Evolutionary conservation across 2,797 vertebrate genomes (phyloP).

Genomic region (Prionace glauca): DNA sequence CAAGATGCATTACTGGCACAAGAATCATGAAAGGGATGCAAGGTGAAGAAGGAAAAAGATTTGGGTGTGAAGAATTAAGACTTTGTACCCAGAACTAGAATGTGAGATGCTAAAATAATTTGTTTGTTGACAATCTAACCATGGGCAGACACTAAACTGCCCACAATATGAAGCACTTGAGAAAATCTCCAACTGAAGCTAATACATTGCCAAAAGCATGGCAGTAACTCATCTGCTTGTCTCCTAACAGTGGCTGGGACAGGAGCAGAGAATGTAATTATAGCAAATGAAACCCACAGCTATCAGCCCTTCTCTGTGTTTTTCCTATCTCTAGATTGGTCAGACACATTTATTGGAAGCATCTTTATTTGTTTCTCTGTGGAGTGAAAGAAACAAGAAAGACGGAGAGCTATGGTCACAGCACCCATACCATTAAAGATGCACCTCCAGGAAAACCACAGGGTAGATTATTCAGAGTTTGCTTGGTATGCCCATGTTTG

Average conservation of each 20-base stretch:
- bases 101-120: too few relatives aligned
- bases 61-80: background rate
- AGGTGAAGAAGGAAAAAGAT: background rate
- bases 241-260: background rate
- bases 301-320: background rate
- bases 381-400: background rate
- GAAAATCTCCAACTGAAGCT: too few relatives aligned
- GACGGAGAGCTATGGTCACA: background rate
- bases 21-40: background rate
- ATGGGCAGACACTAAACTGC: too few relatives aligned
- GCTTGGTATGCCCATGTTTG: background rate
- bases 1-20: background rate
- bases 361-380: background rate
- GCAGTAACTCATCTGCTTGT: background rate
- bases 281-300: background rate
- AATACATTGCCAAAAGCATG: background rate
- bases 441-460: background rate
- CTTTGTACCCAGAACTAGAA: too few relatives aligned
- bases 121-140: too few relatives aligned
- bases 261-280: background rate
- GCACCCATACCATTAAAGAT: background rate
- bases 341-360: background rate
- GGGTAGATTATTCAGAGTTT: background rate
- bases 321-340: background rate
- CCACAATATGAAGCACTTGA: too few relatives aligned